Evolutionary conservation across 2,113 vertebrate species (phyloP).

Genomic region (Grallaria varia): DNA sequence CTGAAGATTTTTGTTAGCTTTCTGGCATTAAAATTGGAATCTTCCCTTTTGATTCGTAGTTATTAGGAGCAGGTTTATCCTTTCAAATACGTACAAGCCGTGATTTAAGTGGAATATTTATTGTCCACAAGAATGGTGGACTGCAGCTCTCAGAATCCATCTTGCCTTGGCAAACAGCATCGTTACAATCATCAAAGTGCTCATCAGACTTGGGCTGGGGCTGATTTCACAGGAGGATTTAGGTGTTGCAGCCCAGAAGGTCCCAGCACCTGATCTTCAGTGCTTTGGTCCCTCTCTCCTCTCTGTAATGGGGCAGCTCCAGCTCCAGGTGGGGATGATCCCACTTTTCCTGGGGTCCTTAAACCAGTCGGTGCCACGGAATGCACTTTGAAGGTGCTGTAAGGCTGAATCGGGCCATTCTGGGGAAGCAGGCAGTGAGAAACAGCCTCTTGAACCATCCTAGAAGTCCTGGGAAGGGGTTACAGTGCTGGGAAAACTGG

Average conservation of each 20-base stretch:
- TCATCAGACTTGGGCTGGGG: not conserved
- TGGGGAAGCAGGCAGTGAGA: not conserved
- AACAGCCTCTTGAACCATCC: not conserved
- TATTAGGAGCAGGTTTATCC: slow-evolving; percentile 52
- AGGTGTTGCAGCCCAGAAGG: not conserved
- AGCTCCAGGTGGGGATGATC: not conserved
- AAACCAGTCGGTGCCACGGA: not conserved
- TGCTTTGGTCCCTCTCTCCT: not conserved
- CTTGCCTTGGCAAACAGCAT: not conserved
- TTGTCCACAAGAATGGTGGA: not conserved
- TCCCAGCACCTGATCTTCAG: not conserved
- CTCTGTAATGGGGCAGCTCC: not conserved
- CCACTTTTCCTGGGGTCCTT: not conserved
- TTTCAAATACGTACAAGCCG: not conserved
- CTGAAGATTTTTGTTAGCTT: slow-evolving; percentile 56
- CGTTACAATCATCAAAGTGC: not conserved
- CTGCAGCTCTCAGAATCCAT: not conserved
- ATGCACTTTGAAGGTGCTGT: not conserved
- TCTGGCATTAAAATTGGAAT: slow-evolving; percentile 44
- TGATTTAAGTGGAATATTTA: slow-evolving; percentile 42
- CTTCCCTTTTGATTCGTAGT: slow-evolving; percentile 28
- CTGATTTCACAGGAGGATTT: not conserved
- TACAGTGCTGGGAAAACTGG: not conserved
- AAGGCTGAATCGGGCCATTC: not conserved
- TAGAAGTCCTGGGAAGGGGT: not conserved